phyloP scores from a whole-genome alignment of 2,113 vertebrate genomes.

The Misgurnus anguillicaudatus region DNA sequence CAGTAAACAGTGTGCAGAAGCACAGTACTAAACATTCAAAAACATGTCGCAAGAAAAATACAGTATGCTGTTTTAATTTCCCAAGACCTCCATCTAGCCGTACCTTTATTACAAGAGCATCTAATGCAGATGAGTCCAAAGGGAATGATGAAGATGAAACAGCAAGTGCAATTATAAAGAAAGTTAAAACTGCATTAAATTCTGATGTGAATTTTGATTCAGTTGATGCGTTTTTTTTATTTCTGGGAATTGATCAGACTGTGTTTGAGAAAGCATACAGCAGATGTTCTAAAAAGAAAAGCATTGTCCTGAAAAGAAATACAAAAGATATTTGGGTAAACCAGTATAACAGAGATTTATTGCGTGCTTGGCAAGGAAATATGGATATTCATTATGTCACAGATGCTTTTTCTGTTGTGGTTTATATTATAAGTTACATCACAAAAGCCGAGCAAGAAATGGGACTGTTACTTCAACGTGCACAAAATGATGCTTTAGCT shows the following conservation, averaged over 20 bases:
- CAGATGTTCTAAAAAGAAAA: slow-evolving; percentile 8
- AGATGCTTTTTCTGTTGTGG: slow-evolving; percentile 35
- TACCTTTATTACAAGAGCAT: slow-evolving; percentile 25
- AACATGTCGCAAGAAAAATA: background rate
- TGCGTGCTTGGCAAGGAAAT: too few relatives aligned
- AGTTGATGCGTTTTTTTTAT: too few relatives aligned
- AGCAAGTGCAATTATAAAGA: slow-evolving; percentile 20
- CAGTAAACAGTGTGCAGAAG: too few relatives aligned
- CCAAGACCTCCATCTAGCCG: slow-evolving; percentile 23
- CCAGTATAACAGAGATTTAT: background rate
- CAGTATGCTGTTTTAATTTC: slow-evolving; percentile 41
- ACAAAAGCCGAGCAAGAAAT: slow-evolving; percentile 49
- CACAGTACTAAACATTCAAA: too few relatives aligned
- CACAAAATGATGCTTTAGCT: slow-evolving; percentile 1
- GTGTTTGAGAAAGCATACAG: too few relatives aligned
- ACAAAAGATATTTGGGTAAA: slow-evolving; percentile 39
- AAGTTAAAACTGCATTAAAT: background rate
- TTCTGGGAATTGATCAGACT: too few relatives aligned
- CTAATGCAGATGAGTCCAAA: background rate
- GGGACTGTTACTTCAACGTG: slow-evolving; percentile 23
- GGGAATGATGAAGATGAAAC: background rate
- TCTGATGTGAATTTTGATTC: too few relatives aligned
- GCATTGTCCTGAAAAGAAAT: slow-evolving; percentile 32
- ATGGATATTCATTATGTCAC: background rate
- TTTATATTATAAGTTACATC: slow-evolving; percentile 43